phyloP scores from a whole-genome alignment of 2,888 invertebrate genomes.

The Coelinius sp. region DNA sequence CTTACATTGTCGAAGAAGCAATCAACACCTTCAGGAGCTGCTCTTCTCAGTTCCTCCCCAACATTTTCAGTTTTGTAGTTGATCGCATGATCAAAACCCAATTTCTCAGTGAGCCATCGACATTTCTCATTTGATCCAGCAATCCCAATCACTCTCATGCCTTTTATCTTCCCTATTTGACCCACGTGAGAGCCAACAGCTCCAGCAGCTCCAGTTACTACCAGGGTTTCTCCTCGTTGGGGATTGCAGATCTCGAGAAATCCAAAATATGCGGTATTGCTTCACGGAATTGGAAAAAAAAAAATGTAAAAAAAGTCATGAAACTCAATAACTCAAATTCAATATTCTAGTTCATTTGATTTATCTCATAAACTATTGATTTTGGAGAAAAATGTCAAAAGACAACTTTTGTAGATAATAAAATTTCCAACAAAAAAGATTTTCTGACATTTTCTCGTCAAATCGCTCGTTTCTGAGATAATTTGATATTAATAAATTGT shows the following conservation, averaged over 20 bases:
- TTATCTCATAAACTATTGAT: too few species aligned
- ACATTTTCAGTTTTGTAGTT: slow-evolving; percentile 80
- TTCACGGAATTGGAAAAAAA: slow-evolving; percentile 58
- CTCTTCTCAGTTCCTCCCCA: slow-evolving; percentile 73
- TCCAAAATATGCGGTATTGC: slow-evolving; percentile 84
- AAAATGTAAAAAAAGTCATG: neutral
- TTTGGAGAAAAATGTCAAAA: too few species aligned
- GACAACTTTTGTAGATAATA: too few species aligned
- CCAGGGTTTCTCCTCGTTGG: slow-evolving; percentile 80
- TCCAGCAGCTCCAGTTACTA: slow-evolving; percentile 83
- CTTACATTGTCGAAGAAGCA: slow-evolving; percentile 85
- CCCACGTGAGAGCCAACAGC: slow-evolving; percentile 85
- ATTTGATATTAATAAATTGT: too few species aligned
- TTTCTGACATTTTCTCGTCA: too few species aligned
- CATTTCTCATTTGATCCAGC: slow-evolving; percentile 82
- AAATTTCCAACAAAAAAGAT: too few species aligned
- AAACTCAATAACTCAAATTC: neutral
- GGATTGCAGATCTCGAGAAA: slow-evolving; percentile 80
- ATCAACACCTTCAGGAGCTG: slow-evolving; percentile 81
- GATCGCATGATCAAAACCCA: slow-evolving; percentile 79
- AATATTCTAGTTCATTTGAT: too few species aligned
- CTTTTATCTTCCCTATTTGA: slow-evolving; percentile 82
- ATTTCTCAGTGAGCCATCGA: slow-evolving; percentile 76
- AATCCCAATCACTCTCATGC: slow-evolving; percentile 80
- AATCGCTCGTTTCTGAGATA: too few species aligned